Evolutionary conservation across 2,797 vertebrate species (phyloP), one percentile per base, ranked within the genome.

Genomic region (Linurgus olivaceus): DNA sequence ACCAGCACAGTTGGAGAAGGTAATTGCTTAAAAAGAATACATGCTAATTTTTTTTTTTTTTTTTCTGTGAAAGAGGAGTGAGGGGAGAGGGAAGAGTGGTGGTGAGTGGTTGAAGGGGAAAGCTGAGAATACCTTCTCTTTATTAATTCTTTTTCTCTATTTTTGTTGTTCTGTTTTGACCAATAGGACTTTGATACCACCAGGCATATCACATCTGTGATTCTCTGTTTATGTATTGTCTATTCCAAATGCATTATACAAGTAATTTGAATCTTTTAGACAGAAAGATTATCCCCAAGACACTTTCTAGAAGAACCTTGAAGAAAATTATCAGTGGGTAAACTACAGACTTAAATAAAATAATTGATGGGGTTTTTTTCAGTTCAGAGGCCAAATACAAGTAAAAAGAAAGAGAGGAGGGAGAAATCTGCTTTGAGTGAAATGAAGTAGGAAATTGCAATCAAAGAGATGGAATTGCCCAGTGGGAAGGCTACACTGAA

Each of bases 51-150:
- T 33, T 29, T 17, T 35, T 78, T 72, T 78, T 75, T 52, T 59
- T 75, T 52, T 59, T 1, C 17, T 10, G 6, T 21, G 21, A 9
- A 26, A 68, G 40, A 38, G 16, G 16, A 67, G 16, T 0, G 0
- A 2, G 3, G 5, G 3, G 6, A 17, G 15, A 24, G 19, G 8
- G 5, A 2, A 33, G 13, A 7, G 10, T 24, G 11, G 10, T 24
- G 11, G 7, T 29, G 19, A 31, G 24, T 35, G 3, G 17, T 26
- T 67, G 31, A 55, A 48, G 3, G 9, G 5, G 17, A 58, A 65
- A 25, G 2, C 11, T 66, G 28, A 71, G 5, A 73, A 52, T 0
- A 1, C 5, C 13, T 90, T 75, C 58, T 58, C 7, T 37, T 70
- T 61, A 57, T 58, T 63, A 35, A 73, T 23, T 8, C 0, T 5